Conservation (phyloP, 2,888 invertebrate genomes). For the Chirona hameri region DNA sequence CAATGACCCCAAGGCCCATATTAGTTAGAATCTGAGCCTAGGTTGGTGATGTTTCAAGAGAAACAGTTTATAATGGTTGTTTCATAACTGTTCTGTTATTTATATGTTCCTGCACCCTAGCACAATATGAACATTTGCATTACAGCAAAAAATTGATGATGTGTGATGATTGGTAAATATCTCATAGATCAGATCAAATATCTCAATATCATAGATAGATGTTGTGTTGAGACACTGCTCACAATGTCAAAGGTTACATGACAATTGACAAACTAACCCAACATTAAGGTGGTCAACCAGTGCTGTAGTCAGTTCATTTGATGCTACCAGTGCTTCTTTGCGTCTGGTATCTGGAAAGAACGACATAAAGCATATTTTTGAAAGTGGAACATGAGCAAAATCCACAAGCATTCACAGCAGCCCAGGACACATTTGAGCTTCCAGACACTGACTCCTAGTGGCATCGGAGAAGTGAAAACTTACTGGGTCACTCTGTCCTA, state of each 20-base stretch:
- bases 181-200: too few relatives aligned
- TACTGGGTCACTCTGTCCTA: too few relatives aligned
- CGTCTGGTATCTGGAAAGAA: slow-evolving; percentile 75
- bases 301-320: slow-evolving; percentile 84
- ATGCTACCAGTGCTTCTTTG: slow-evolving; percentile 85
- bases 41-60: not conserved
- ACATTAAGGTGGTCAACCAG: slow-evolving; percentile 96
- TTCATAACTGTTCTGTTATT: not conserved
- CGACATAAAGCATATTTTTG: slow-evolving; percentile 29
- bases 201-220: too few relatives aligned
- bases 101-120: not conserved
- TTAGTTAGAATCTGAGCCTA: not conserved
- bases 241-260: not conserved
- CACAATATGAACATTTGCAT: too few relatives aligned
- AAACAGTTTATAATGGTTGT: not conserved
- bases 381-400: not conserved
- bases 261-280: slow-evolving; percentile 71
- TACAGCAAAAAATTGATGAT: too few relatives aligned
- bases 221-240: not conserved
- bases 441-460: too few relatives aligned
- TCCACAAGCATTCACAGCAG: too few relatives aligned
- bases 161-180: not conserved
- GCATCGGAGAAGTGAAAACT: too few relatives aligned
- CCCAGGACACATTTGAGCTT: too few relatives aligned
- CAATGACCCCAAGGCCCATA: too few relatives aligned